Evolutionary conservation across 2,888 invertebrate genomes (phyloP), one percentile per base, ranked within the genome.

Genomic region (Cephus sareptanus): DNA sequence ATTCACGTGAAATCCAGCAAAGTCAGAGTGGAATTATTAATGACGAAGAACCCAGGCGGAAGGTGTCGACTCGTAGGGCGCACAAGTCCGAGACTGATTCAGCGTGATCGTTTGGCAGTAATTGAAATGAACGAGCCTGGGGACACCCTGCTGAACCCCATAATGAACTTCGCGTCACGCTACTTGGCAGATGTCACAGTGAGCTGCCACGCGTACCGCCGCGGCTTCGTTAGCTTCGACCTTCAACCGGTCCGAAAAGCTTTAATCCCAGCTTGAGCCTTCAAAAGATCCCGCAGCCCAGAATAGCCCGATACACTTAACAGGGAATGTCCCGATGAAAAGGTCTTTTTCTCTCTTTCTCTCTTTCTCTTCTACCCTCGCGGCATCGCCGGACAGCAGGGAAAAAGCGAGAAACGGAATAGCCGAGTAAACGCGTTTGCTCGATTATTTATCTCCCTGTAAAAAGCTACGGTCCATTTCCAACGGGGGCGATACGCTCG

Each of bases 101-200:
- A 86, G 84, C 85, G 80, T 81, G 74, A 79, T 75, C 80, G 81
- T 86, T 85, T 82, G 82, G 79, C 85, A 84, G 82, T 85, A 84
- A 87, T 87, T 85, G 87, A 86, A 84, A 87, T 83, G 83, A 87
- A 86, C 82, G 85, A 83, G 81, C 15, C 40, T 15, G 40, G 82
- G 77, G 81, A 80, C 83, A 68, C 79, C 82, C 84, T 80, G 80
- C 80, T 80, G 81, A 78, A 83, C 85, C 81, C 83, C 78, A 82
- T 86, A 87, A 86, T 86, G 85, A 87, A 87, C 83, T 83, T 81
- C 79, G 79, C 80, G 84, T 86, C 86, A 84, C 81, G 76, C 79
- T 76, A 78, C 80, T 83, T 87, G 86, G 85, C 86, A 85, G 83
- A 85, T 84, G 87, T 86, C 85, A 84, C 85, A 78, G 83, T 80